Base-by-base conservation (phyloP, 2,113 vertebrate species). In the Lucifuga dentata region DNA sequence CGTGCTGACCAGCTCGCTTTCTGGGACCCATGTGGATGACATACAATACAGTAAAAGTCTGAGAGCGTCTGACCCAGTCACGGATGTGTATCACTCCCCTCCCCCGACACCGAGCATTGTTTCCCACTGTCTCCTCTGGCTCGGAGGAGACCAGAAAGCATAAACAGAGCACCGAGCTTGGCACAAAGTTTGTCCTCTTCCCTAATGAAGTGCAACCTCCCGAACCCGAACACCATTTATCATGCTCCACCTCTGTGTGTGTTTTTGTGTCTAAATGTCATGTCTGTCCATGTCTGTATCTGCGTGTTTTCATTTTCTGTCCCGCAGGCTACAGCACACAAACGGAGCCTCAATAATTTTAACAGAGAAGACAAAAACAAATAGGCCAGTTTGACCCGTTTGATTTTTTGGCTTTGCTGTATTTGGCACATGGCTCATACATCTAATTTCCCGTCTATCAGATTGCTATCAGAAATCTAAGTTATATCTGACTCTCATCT, bases 191-290 rank as follows among this genome's bases (percentile, higher is more conserved):
- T 86, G 86, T 85, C 83, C 82, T 87, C 66, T 55, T 74, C 77
- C 66, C 63, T 80, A 87, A 86, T 90, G 82, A 90, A 83, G 84
- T 85, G 83, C 73, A 86, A 70, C 85, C 78, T 71, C 73, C 72
- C 1, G 60, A 81, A 62, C 73, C 35, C 76, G 69, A 71, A 78
- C 71, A 84, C 64, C 81, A 91, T 89, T 87, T 76, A 89, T 93
- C 90, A 86, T 55, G 16, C 38, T 76, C 41, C 64, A 17, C 75
- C 41, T 35, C 24, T 36, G 67, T 21, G 56, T 60, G 66, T 38
- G 32, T 17, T 41, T 63, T 20, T 29, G 68, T 4, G n/a, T 63
- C 63, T 12, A 23, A 11, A 16, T 49, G 2, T 2, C 32, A 55
- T 19, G 73, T 81, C 62, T 32, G 50, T 41, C 65, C 45, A 9